Evolutionary conservation across 1,140 invertebrate species (phyloP), one percentile per base, ranked within the genome.

Genomic region (Lanistes nyassanus): DNA sequence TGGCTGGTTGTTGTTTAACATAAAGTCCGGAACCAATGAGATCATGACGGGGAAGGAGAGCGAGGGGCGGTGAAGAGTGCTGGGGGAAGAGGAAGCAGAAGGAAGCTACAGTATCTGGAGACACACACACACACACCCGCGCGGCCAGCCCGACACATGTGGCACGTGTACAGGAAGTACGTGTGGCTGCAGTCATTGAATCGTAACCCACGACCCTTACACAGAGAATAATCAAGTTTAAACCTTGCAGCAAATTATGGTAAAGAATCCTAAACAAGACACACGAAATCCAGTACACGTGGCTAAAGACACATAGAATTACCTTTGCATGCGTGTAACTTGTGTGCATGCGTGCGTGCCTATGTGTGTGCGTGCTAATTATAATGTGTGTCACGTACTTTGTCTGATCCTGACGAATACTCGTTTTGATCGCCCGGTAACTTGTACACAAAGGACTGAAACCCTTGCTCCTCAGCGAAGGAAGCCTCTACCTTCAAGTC

Each of bases 401-500:
- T 60, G n/a, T 60, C 70, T 7, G 55, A 62, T 19, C 70, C 60
- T 34, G 55, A 42, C 11, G 56, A 60, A 29, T 56, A n/a, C 37
- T 58, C 55, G 2, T 3, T 42, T 55, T n/a, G n/a, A 26, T 29
- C 60, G 31, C 70, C 70, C 2, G 70, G 70, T 36, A 72, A 51
- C 0, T 51, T 39, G 64, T 76, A 82, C 21, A 31, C 53, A 67
- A 84, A 79, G 16, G 16, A 47, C 2, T 67, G 36, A 42, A 84
- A 79, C 23, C 76, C 78, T 60, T 82, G 73, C 1, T 75, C 74
- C 55, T 84, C 82, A 29, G 77, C 65, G n/a, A 79, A 75, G 29
- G 56, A 60, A 0, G 67, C 76, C 0, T 65, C 53, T 16, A 82
- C 36, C 1, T 72, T 74, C 55, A 84, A 47, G 69, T 80, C 75